A percentile compares a stretch with the other conserved stretches of the same genome.
Conservation (phyloP, 2,113 vertebrate genomes). For the Chionodraco myersi region DNA sequence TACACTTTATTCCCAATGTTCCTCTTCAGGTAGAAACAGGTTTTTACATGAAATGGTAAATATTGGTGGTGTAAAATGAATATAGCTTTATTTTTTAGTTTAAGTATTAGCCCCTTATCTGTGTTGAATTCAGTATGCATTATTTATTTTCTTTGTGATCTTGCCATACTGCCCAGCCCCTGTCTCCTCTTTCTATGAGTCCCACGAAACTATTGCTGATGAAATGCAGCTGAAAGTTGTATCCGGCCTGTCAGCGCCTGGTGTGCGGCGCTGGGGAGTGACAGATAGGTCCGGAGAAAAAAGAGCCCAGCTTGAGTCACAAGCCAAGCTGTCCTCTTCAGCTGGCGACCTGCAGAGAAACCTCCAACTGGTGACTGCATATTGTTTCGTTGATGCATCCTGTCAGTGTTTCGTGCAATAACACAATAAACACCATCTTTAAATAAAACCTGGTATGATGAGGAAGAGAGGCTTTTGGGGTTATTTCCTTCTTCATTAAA, state of each 20-base stretch:
- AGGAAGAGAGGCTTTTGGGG: not conserved
- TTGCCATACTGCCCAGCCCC: not conserved
- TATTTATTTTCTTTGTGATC: not conserved
- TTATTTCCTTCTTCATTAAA: not conserved
- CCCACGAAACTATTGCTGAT: slow-evolving; percentile 20
- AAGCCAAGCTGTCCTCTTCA: slow-evolving; percentile 48
- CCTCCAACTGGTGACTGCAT: slow-evolving; percentile 47
- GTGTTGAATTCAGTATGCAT: not conserved
- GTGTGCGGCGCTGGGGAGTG: slow-evolving; percentile 17
- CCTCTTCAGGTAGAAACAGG: not conserved
- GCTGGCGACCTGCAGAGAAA: slow-evolving; percentile 58
- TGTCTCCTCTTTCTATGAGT: slow-evolving; percentile 3
- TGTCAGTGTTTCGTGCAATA: slow-evolving; percentile 11
- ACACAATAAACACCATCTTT: slow-evolving; percentile 34
- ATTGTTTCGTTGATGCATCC: slow-evolving; percentile 26
- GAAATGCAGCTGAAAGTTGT: slow-evolving; percentile 40
- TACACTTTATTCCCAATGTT: not conserved
- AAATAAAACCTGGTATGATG: not conserved
- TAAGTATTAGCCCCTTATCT: not conserved
- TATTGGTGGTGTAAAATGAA: not conserved
- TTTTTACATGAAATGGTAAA: not conserved
- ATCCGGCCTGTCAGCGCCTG: slow-evolving; percentile 11
- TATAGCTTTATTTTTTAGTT: not conserved
- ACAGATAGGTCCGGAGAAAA: slow-evolving; percentile 36
- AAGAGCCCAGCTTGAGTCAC: slow-evolving; percentile 59